Evolutionary conservation across 2,113 vertebrate species (phyloP), one percentile per base, ranked within the genome.

Genomic region (Pygoscelis adeliae): DNA sequence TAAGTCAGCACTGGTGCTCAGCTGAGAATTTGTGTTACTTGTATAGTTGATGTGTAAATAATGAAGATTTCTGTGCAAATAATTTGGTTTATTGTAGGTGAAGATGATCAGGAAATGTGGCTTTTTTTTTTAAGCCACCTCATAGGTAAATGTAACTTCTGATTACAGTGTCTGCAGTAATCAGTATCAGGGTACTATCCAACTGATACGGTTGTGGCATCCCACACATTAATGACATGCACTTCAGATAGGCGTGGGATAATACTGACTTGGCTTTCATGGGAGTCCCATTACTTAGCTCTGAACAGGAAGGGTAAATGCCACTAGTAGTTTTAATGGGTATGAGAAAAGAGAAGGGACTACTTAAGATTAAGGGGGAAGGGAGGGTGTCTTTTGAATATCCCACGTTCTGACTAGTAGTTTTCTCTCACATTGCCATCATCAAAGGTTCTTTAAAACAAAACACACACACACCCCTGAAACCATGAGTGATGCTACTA

Each of bases 1-100:
- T 13, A 72, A 92, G 94, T 96, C 93, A 92, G 74, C 38, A 73
- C 40, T 82, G 93, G 90, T 96, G 95, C 95, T 96, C 61, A 91
- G 52, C 76, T 84, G 62, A 91, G 83, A 86, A 44, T 13, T 86
- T 94, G 26, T 97, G 65, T 77, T 73, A 91, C 34, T 92, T 96
- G 65, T 89, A 66, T 47, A 93, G 67, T 55, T 77, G 50, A 80
- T 2, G 0, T 96, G 87, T 96, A 94, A 89, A 97, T 94, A 91
- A 59, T 38, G 56, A 84, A 49, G 53, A 85, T 29, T 86, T 85
- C 36, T 76, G 21, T 87, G 69, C 83, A 73, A 94, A 84, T 85
- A 47, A 70, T 72, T 91, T 87, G 55, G 47, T 91, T 95, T 89
- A 47, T 50, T 90, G 2, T 40, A 61, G 78, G 79, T 91, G 66